Evolutionary conservation across 1,140 invertebrate species (phyloP).

Genomic region (Hyles vespertilio): DNA sequence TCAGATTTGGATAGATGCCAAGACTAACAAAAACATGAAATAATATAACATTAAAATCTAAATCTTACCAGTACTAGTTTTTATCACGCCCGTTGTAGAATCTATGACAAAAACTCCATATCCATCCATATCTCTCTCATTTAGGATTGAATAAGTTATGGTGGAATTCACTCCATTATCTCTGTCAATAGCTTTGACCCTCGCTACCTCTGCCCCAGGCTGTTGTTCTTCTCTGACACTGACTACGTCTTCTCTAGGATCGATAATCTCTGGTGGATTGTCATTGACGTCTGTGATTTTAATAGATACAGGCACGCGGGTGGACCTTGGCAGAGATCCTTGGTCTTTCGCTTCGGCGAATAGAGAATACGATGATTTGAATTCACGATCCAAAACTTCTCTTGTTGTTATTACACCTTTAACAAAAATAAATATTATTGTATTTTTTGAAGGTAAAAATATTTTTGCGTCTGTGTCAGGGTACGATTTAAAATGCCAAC

Average conservation of each 20-base stretch:
- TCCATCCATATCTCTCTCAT: conserved; percentile 89
- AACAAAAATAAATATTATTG: conserved; percentile 31
- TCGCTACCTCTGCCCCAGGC: conserved; percentile 88
- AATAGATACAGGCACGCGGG: conserved; percentile 84
- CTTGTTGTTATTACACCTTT: conserved; percentile 90
- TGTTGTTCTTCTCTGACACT: conserved; percentile 93
- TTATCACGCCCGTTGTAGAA: conserved; percentile 89
- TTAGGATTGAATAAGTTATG: conserved; percentile 90
- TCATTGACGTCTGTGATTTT: conserved; percentile 92
- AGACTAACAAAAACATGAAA: no score
- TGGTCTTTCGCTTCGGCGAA: conserved; percentile 91
- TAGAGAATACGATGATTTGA: conserved; percentile 85
- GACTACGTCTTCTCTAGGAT: conserved; percentile 90
- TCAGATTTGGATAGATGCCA: no score
- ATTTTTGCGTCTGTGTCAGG: no score
- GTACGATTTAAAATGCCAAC: no score
- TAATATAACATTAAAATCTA: no score
- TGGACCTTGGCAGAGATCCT: conserved; percentile 84
- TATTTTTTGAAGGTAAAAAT: no score
- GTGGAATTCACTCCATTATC: conserved; percentile 93
- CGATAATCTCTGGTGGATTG: conserved; percentile 91
- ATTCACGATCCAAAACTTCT: conserved; percentile 89
- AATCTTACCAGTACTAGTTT: conserved; percentile 82
- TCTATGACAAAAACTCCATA: conserved; percentile 91
- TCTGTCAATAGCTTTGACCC: conserved; percentile 89